Base-by-base conservation (phyloP, 2,113 vertebrate species). In the Smithornis capensis region DNA sequence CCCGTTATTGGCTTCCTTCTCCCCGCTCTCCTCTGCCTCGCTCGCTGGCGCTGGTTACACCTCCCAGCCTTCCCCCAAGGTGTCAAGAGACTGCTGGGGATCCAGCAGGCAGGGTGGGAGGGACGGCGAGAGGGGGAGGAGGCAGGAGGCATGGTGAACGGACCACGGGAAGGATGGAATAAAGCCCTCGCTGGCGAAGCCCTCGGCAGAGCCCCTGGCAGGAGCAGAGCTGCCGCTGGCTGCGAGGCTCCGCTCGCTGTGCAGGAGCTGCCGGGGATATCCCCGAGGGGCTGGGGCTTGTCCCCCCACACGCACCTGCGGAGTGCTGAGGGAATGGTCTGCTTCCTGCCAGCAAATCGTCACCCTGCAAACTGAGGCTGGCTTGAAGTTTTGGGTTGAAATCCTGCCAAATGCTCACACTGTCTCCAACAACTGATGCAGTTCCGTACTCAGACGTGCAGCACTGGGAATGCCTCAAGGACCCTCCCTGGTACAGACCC, bases 1-100 rank as follows among this genome's bases (percentile, higher is more conserved):
- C 94, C 84, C 12, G 80, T 90, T 96, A 92, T 83, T 91, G 92
- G 85, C 78, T 94, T 94, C 73, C 77, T 47, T 62, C 79, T 65
- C 47, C 81, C 86, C 88, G 60, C 79, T 67, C 92, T 84, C 33
- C 77, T 91, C 92, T 60, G 24, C 90, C 83, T 91, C 92, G 76
- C 92, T 83, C 55, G 68, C 93, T 35, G 76, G 44, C 35, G 63
- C 50, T 31, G 95, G 90, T 96, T 81, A 94, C 96, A 95, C 94
- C 96, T 97, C 96, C 96, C 90, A 89, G 84, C 96, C 94, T 96
- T 96, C 96, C 96, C 95, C 94, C 95, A 96, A 97, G 98, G 97
- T 98, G 97, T 94, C 96, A 84, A 93, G 94, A 95, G 94, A 60
- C 93, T 94, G 97, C 92, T 44, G 83, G 86, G 90, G 96, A 91